Evolutionary conservation across 2,113 vertebrate species (phyloP), one percentile per base, ranked within the genome.

Genomic region (Aramus guarauna): DNA sequence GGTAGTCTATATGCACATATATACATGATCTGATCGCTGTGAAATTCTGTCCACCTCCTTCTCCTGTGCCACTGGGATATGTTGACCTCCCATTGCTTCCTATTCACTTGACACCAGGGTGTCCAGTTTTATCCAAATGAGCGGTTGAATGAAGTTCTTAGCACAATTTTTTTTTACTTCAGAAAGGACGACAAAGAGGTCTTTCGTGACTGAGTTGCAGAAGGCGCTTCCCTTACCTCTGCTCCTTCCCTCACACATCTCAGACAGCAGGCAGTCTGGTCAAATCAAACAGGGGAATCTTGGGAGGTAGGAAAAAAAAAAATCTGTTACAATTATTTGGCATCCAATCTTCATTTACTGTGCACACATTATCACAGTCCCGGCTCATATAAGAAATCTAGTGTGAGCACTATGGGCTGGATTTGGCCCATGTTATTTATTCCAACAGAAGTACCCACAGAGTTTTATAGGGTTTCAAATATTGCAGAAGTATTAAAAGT

Each of bases 21-120:
- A 73, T 9, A 69, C 4, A 8, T 15, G 6, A 27, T 72, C 72
- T 81, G 41, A 72, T 43, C 6, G 1, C 68, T 78, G 36, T 23
- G 52, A 91, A 58, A 12, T 72, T 79, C 89, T 67, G 64, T 15
- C 67, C 59, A 36, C 41, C 52, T 26, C 14, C 53, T 84, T 90
- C 32, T 91, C 48, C 81, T 20, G 37, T 71, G 37, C 17, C 56
- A 83, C 63, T 39, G 45, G 69, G 27, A 76, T 11, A 55, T 9
- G 5, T 23, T 92, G 73, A 53, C 67, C 58, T 90, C 78, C 78
- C 41, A 14, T 59, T 78, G 60, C 45, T 93, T 92, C 86, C 67
- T 62, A 91, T 80, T 88, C 93, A 24, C 20, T 86, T 86, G 82
- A 75, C 89, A 88, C 88, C 89, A 68, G 91, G 75, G 75, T 83